These are phyloP conservation scores for Calliscelio sp. DNA, from an alignment of 2,888 invertebrate genomes.

Conservation along the genomic window DNA sequence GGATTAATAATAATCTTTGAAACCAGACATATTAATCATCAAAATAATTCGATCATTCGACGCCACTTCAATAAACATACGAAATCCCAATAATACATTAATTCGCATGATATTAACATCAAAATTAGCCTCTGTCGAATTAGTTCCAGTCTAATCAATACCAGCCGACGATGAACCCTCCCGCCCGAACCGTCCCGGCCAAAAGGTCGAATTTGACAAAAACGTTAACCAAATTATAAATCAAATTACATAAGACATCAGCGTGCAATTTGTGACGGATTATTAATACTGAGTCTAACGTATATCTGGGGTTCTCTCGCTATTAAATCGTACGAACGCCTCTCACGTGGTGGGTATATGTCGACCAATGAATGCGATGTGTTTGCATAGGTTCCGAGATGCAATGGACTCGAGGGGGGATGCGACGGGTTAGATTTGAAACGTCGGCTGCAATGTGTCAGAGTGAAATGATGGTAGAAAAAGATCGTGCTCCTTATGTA, in stretches of 20 bases:
- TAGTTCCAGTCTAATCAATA: constrained; percentile 38
- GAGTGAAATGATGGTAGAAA: constrained; percentile 75
- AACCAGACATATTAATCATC: background rate
- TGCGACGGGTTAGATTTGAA: constrained; percentile 78
- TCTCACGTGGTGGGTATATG: constrained; percentile 74
- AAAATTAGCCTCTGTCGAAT: constrained; percentile 32
- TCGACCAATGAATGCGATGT: constrained; percentile 81
- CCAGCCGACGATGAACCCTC: background rate
- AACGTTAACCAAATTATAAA: constrained; percentile 50
- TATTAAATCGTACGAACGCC: constrained; percentile 72
- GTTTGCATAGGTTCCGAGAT: constrained; percentile 82
- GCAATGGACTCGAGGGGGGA: constrained; percentile 77
- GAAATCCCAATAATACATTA: constrained; percentile 22
- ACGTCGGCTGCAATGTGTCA: constrained; percentile 76
- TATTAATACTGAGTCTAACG: constrained; percentile 74
- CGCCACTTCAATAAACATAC: constrained; percentile 5
- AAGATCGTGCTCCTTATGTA: constrained; percentile 81
- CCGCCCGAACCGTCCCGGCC: background rate
- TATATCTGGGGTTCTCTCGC: constrained; percentile 73
- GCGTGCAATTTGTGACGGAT: constrained; percentile 61
- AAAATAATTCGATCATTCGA: constrained; percentile 5
- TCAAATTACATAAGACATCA: constrained; percentile 46
- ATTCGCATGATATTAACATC: constrained; percentile 33
- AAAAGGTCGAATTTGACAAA: constrained; percentile 9
- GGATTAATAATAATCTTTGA: too few relatives aligned